Percentiles rank a stretch among this genome's conserved stretches.
Conservation (phyloP, 2,113 vertebrate species). For the Macquaria ambigua region DNA sequence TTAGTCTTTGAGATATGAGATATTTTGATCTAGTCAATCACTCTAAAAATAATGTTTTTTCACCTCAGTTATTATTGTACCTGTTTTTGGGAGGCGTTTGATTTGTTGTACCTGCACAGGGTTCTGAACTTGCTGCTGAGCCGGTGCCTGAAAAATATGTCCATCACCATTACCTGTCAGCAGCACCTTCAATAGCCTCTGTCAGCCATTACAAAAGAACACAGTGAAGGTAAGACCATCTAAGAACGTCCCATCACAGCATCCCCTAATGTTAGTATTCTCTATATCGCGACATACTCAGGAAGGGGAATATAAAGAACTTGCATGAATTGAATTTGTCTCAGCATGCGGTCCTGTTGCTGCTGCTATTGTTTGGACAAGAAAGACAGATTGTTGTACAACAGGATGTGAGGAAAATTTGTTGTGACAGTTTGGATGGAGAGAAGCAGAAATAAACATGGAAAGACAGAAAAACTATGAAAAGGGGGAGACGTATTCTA, state of each 20-base stretch:
- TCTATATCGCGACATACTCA: neutral
- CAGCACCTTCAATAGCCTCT: constrained; percentile 18
- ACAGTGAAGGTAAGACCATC: neutral
- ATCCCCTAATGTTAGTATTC: neutral
- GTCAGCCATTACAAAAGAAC: constrained; percentile 20
- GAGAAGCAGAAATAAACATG: neutral
- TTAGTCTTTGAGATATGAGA: neutral
- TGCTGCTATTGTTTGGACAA: constrained; percentile 15
- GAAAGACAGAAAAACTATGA: neutral
- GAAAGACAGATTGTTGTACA: neutral
- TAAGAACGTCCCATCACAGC: constrained; percentile 4
- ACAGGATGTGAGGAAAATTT: constrained; percentile 9
- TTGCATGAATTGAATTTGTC: neutral
- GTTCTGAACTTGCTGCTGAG: constrained; percentile 22
- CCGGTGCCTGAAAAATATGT: neutral
- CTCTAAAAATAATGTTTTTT: constrained; percentile 21
- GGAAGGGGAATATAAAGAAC: neutral
- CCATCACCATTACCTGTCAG: constrained; percentile 1
- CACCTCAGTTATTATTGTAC: neutral
- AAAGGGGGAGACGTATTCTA: neutral
- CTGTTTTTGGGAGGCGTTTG: neutral
- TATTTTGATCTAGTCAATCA: constrained; percentile 3
- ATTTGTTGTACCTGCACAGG: constrained; percentile 15
- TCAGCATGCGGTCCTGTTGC: constrained; percentile 2
- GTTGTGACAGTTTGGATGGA: constrained; percentile 5